These are phyloP conservation scores for Acrocyrtus sp. DNA, from an alignment of 2,888 invertebrate genomes.

Conservation along the genomic window DNA sequence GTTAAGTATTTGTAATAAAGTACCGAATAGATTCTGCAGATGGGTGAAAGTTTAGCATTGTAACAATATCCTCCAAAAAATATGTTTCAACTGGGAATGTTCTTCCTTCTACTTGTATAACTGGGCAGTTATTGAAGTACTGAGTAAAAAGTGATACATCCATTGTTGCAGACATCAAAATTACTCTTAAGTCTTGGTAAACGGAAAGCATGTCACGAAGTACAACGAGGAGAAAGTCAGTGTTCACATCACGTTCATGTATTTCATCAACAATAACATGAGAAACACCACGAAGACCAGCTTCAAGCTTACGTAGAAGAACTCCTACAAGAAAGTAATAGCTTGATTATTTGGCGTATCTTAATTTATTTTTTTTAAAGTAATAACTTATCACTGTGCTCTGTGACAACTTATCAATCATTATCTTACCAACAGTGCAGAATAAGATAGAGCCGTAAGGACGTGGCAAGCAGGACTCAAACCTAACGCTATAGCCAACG, in stretches of 20 bases:
- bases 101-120: constrained; percentile 90
- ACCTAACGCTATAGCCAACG: constrained; percentile 87
- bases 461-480: constrained; percentile 73
- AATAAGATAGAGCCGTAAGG: constrained; percentile 80
- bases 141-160: constrained; percentile 91
- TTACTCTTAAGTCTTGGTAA: constrained; percentile 69
- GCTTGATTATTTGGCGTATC: too few species aligned
- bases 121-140: constrained; percentile 91
- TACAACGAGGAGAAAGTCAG: constrained; percentile 87
- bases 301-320: constrained; percentile 91
- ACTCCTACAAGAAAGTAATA: too few species aligned
- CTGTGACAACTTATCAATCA: too few species aligned
- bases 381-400: too few species aligned
- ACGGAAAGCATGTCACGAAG: constrained; percentile 74
- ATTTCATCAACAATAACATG: constrained; percentile 89
- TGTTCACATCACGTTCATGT: constrained; percentile 86
- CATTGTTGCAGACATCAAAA: constrained; percentile 98
- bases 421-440: constrained; percentile 95
- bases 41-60: constrained; percentile 85
- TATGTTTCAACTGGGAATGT: constrained; percentile 87
- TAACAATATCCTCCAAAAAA: constrained; percentile 93
- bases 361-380: too few species aligned
- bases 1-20: too few species aligned
- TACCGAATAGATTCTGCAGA: constrained; percentile 71
- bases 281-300: constrained; percentile 78